These are phyloP conservation scores for Axinella damicornis DNA, from an alignment of 37 sponge, comb jelly and placozoan species.

Conservation along the genomic window DNA sequence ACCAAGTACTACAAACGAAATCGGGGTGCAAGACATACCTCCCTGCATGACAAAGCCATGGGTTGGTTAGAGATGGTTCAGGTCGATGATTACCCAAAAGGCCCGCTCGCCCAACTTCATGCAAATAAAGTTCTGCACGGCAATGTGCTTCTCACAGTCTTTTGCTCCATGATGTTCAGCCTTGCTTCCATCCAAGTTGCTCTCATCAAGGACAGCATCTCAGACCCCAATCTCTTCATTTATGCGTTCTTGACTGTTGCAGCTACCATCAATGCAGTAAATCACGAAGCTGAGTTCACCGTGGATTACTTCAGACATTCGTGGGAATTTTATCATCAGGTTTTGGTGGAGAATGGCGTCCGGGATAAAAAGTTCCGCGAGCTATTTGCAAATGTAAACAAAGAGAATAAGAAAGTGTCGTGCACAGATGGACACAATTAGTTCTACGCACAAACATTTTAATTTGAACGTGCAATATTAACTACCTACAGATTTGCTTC, in stretches of 20 bases:
- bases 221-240: conserved; percentile 16
- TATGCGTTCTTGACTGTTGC: conserved; percentile 1
- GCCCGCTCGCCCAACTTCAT: not conserved
- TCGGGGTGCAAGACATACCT: too few relatives aligned
- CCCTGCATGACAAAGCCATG: conserved; percentile 4
- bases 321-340: conserved; percentile 1
- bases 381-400: not conserved
- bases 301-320: not conserved
- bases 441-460: too few relatives aligned
- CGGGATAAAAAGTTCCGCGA: not conserved
- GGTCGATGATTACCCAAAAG: not conserved
- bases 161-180: conserved; percentile 9
- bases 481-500: too few relatives aligned
- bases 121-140: not conserved
- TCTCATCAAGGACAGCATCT: not conserved
- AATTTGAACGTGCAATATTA: too few relatives aligned
- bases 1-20: not conserved
- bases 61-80: not conserved
- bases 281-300: not conserved
- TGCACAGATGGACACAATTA: too few relatives aligned
- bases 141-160: not conserved
- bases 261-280: not conserved
- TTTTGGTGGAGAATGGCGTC: not conserved
- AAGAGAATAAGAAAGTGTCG: not conserved
- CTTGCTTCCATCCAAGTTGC: conserved; percentile 16